Percentiles rank a stretch among this genome's conserved stretches.
phyloP scores from a whole-genome alignment of 2,888 invertebrate genomes.

The Zygogramma bicolorata region DNA sequence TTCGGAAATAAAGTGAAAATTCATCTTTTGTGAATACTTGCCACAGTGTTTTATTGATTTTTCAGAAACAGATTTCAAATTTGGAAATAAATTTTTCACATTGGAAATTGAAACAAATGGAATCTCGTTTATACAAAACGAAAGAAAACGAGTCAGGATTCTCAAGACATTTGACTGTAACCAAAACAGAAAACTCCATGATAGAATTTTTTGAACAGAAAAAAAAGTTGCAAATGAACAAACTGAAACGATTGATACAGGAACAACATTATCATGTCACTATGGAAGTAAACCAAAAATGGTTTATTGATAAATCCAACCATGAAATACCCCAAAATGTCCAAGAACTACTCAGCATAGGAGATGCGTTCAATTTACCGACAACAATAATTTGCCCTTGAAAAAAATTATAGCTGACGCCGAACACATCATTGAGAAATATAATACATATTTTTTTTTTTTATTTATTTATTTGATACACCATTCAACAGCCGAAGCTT shows the following conservation, averaged over 20 bases:
- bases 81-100: background rate
- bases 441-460: too few species aligned
- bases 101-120: background rate
- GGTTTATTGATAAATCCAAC: background rate
- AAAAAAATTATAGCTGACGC: background rate
- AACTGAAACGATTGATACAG: background rate
- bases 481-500: too few species aligned
- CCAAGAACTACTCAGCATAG: background rate
- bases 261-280: background rate
- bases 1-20: too few species aligned
- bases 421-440: background rate
- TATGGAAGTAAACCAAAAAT: background rate
- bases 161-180: too few species aligned
- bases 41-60: too few species aligned
- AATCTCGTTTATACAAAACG: background rate
- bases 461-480: too few species aligned
- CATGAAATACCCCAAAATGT: background rate
- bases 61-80: background rate
- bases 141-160: background rate
- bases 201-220: background rate
- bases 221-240: background rate
- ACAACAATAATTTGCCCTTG: background rate
- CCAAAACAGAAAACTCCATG: too few species aligned
- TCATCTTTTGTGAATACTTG: too few species aligned
- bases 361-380: background rate